These are phyloP conservation scores for Triops longicaudatus DNA, from an alignment of 1,140 invertebrate genomes.

Conservation along the genomic window DNA sequence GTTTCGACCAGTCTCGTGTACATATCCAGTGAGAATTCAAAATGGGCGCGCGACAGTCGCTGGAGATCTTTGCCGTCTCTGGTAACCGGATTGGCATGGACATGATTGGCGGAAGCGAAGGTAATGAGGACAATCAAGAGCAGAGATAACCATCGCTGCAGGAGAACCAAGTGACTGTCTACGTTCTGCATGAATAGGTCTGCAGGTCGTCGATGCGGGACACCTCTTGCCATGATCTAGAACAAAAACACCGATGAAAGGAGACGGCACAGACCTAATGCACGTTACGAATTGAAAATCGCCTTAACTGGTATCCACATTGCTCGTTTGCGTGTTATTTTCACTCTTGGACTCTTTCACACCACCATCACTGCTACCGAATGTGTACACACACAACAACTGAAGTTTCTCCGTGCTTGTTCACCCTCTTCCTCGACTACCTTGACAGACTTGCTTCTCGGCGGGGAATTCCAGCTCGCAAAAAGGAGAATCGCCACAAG, in stretches of 20 bases:
- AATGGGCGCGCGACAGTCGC: slow-evolving; percentile 36
- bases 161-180: not conserved
- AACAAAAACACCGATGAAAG: slow-evolving; percentile 1
- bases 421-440: not conserved
- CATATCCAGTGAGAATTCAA: slow-evolving; percentile 36
- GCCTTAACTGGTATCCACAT: not conserved
- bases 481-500: not conserved
- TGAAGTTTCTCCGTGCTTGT: no score
- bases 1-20: slow-evolving; percentile 33
- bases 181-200: slow-evolving; percentile 9
- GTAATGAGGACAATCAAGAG: slow-evolving; percentile 11
- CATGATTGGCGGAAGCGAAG: not conserved
- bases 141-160: not conserved
- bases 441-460: not conserved
- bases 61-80: slow-evolving; percentile 32
- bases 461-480: not conserved
- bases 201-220: not conserved
- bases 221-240: slow-evolving; percentile 7
- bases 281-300: not conserved
- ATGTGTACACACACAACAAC: no score
- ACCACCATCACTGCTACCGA: no score
- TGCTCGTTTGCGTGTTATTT: not conserved
- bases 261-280: not conserved
- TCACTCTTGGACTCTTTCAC: no score
- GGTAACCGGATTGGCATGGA: not conserved